Base-by-base conservation (phyloP, 2,113 vertebrate species). In the Periophthalmus modestus region DNA sequence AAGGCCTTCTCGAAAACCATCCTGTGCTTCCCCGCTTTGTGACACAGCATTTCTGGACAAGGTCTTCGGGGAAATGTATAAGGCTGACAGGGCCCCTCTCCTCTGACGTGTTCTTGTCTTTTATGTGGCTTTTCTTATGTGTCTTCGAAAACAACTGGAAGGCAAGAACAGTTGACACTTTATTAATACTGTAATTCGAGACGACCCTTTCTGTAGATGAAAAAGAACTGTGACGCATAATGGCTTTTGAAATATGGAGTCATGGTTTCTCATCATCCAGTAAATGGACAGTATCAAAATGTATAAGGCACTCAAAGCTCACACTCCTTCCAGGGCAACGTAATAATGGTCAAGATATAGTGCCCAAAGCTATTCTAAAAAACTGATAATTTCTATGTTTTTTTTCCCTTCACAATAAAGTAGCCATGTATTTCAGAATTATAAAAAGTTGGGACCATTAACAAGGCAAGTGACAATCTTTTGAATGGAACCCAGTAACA, bases 1-100 rank as follows among this genome's bases (percentile, higher is more conserved):
- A 70, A 55, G 24, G 34, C 36, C 28, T 66, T 11, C 16, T 66
- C 57, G 36, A 13, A 58, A 82, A 87, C 67, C 75, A 72, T 63
- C 68, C 48, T 72, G 67, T 63, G 69, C 77, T 83, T 87, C 80
- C 85, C 82, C 57, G 48, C 80, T 85, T 16, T 57, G 74, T 92
- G 89, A 91, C 84, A 72, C 87, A 91, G 87, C 66, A 34, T 72
- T 83, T 87, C 69, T 83, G 70, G 71, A 79, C 74, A 62, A 62
- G 63, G 69, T 81, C 81, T 92, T 90, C 91, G 89, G 88, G 90
- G 88, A 92, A 92, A 73, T 43, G 39, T 0, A 43, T 59, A 21
- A 66, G 50, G 79, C 69, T 81, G 82, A 87, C 75, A 66, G 52
- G 71, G 75, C 77, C 79, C 84, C 65, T 59, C 36, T 55, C 36